Evolutionary conservation across 2,113 vertebrate genomes (phyloP).

Genomic region (Alosa alosa): DNA sequence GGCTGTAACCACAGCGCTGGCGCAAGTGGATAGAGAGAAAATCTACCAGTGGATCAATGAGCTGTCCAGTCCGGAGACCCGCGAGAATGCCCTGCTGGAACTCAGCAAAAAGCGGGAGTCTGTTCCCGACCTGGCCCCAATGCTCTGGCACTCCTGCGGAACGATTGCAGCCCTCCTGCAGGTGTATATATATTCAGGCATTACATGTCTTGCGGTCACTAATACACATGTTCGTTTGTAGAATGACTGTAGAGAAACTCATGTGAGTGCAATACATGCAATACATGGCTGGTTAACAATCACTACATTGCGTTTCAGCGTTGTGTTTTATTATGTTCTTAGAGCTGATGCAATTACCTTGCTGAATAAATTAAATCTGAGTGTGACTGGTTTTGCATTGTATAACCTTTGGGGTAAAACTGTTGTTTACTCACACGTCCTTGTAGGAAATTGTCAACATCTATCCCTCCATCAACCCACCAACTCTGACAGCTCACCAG

Average conservation of each 20-base stretch:
- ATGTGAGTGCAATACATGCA: too few relatives aligned
- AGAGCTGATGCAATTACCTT: too few relatives aligned
- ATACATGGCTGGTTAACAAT: neutral
- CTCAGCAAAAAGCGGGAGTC: conserved; percentile 97
- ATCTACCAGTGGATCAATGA: conserved; percentile 99
- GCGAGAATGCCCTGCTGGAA: conserved; percentile 93
- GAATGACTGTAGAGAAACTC: too few relatives aligned
- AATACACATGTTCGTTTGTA: too few relatives aligned
- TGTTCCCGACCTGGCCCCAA: conserved; percentile 92
- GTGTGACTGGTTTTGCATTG: neutral
- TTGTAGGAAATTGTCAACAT: conserved; percentile 97
- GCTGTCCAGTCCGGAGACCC: conserved; percentile 92
- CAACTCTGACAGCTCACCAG: conserved; percentile 94
- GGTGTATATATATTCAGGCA: conserved; percentile 62
- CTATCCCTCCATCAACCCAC: conserved; percentile 98
- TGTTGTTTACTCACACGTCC: neutral
- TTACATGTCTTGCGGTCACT: too few relatives aligned
- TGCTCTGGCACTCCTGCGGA: conserved; percentile 98
- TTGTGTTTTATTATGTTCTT: too few relatives aligned
- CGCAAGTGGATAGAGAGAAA: conserved; percentile 95
- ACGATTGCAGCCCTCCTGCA: conserved; percentile 94
- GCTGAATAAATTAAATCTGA: neutral
- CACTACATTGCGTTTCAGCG: neutral
- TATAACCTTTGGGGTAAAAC: neutral
- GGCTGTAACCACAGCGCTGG: conserved; percentile 92